These are phyloP conservation scores for Darevskia mixta DNA, from an alignment of 2,797 vertebrate genomes.

Conservation along the genomic window DNA sequence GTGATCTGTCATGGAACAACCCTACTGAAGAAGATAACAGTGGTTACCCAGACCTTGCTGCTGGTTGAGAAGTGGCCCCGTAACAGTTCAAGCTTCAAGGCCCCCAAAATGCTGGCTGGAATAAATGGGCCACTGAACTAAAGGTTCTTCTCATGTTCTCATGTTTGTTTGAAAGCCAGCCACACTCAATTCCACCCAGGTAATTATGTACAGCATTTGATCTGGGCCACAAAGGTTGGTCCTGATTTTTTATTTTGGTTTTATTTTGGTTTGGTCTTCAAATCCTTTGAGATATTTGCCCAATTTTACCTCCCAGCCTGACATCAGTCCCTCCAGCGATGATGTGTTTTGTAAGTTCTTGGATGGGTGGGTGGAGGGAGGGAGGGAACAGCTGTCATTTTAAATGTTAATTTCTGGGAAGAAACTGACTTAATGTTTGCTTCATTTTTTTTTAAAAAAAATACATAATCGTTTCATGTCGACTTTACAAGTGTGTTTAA, in stretches of 20 bases:
- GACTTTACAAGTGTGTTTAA: background rate
- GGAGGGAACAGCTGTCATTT: background rate
- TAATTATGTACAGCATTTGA: no score
- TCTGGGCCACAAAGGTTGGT: background rate
- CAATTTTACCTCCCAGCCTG: background rate
- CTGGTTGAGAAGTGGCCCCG: no score
- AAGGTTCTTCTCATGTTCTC: no score
- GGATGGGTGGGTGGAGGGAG: no score
- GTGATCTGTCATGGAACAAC: no score
- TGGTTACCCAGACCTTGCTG: no score
- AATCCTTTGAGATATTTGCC: background rate
- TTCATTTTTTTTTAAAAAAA: background rate
- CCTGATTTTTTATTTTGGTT: no score
- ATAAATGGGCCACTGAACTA: no score
- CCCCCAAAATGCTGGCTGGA: no score
- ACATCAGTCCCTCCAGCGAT: background rate
- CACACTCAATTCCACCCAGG: background rate
- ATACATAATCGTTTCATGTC: background rate
- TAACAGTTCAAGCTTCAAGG: no score
- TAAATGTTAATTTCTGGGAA: conserved; percentile 1
- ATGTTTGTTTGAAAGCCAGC: no score
- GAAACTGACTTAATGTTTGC: background rate
- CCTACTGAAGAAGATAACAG: no score
- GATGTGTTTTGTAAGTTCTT: background rate
- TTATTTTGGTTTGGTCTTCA: background rate